phyloP scores from a whole-genome alignment of 92 coral and sea anemone species.

The Galaxea fascicularis region DNA sequence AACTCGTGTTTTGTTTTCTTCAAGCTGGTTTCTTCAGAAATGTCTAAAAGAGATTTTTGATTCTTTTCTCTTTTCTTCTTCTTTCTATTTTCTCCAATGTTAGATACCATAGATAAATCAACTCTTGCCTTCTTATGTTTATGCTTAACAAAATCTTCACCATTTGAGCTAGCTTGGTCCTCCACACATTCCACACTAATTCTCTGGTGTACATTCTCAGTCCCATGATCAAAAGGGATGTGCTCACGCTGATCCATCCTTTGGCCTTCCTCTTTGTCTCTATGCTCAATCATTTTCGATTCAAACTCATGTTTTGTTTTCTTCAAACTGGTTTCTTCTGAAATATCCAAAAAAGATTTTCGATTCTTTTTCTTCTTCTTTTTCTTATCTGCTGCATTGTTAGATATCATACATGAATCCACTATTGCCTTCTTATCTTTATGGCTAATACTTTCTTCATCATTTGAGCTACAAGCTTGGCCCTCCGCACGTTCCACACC shows the following conservation, averaged over 20 bases:
- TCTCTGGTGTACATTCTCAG: not conserved
- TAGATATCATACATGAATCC: not conserved
- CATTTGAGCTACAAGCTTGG: not conserved
- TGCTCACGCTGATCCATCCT: not conserved
- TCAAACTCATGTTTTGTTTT: not conserved
- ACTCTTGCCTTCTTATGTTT: not conserved
- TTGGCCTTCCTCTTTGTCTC: not conserved
- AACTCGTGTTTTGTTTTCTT: no score
- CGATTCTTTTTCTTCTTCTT: not conserved
- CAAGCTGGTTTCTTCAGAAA: no score
- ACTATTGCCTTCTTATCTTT: not conserved
- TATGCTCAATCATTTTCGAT: not conserved
- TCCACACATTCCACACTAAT: not conserved
- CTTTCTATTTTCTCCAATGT: not conserved
- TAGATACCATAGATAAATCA: not conserved
- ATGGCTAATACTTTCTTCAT: not conserved
- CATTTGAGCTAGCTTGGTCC: not conserved
- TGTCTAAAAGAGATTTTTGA: no score
- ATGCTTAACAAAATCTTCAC: not conserved
- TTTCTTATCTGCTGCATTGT: not conserved
- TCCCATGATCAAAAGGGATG: not conserved
- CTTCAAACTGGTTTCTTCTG: no score
- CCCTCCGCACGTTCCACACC: not conserved
- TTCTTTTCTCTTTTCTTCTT: conserved; percentile 16
- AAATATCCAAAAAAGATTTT: no score